Conservation (phyloP, 2,113 vertebrate species). For the Malurus cyaneus region DNA sequence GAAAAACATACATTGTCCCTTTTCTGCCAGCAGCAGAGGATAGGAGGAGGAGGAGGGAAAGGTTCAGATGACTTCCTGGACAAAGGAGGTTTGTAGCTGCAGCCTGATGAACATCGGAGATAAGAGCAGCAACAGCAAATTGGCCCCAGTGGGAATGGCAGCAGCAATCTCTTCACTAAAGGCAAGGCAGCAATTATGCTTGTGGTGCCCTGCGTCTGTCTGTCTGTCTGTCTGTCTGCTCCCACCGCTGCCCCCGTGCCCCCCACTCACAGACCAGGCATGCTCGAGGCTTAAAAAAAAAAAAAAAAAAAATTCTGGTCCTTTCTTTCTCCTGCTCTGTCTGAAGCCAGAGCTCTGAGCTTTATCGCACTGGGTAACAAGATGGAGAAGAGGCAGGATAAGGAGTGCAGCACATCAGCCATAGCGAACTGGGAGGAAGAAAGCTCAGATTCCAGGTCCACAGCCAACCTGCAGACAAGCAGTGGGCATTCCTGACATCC, state of each 20-base stretch:
- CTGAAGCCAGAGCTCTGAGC: background rate
- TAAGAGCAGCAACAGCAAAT: slow-evolving; percentile 75
- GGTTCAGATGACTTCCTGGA: slow-evolving; percentile 52
- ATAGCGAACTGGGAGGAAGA: background rate
- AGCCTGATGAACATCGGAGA: slow-evolving; percentile 64
- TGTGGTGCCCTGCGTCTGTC: slow-evolving; percentile 41
- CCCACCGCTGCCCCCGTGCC: background rate
- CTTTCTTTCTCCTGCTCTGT: background rate
- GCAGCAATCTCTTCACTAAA: slow-evolving; percentile 66
- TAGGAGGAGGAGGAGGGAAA: background rate
- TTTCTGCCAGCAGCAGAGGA: slow-evolving; percentile 25
- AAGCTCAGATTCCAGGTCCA: background rate
- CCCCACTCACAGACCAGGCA: background rate
- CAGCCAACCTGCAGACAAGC: background rate
- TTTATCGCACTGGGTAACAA: background rate
- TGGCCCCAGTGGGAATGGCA: slow-evolving; percentile 69
- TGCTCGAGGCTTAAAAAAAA: background rate
- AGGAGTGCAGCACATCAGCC: background rate
- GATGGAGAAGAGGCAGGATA: background rate
- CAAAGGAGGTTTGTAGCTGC: slow-evolving; percentile 66
- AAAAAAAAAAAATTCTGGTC: background rate
- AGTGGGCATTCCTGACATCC: background rate
- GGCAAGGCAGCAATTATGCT: slow-evolving; percentile 65
- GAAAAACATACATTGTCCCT: background rate
- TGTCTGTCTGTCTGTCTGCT: slow-evolving; percentile 51